A percentile compares a stretch with the other conserved stretches of the same genome.
Evolutionary conservation across 1,140 invertebrate species (phyloP).

Genomic region (Ips typographus): DNA sequence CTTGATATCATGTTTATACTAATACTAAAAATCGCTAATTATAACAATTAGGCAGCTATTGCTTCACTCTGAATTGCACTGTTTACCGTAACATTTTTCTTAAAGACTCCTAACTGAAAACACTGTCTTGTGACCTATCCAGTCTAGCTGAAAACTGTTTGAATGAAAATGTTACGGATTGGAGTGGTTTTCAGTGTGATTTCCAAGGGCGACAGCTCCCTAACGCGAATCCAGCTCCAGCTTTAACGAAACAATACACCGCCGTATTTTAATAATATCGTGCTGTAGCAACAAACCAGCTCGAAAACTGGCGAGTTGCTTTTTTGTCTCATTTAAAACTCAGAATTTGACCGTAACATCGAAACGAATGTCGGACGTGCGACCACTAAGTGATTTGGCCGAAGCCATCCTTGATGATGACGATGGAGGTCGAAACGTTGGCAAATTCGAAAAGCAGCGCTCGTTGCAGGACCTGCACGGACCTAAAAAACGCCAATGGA

Average conservation of each 20-base stretch:
- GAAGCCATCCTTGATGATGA: not conserved
- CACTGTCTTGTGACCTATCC: not conserved
- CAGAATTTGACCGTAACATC: not conserved
- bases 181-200: not conserved
- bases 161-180: no score
- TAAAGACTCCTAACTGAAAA: not conserved
- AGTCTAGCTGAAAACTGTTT: not conserved
- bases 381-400: not conserved
- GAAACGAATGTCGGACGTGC: not conserved
- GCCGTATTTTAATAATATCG: not conserved
- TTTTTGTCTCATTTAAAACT: not conserved
- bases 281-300: not conserved
- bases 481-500: not conserved
- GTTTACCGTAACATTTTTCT: not conserved
- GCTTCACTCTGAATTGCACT: not conserved
- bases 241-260: not conserved
- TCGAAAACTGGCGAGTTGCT: not conserved
- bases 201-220: not conserved
- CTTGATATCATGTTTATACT: constrained; percentile 1
- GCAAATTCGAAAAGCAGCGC: not conserved
- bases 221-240: not conserved
- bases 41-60: not conserved
- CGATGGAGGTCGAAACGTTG: not conserved
- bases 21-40: constrained; percentile 3
- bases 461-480: not conserved